Conservation (phyloP, 1,140 invertebrate species). For the Aporrectodea caliginosa region DNA sequence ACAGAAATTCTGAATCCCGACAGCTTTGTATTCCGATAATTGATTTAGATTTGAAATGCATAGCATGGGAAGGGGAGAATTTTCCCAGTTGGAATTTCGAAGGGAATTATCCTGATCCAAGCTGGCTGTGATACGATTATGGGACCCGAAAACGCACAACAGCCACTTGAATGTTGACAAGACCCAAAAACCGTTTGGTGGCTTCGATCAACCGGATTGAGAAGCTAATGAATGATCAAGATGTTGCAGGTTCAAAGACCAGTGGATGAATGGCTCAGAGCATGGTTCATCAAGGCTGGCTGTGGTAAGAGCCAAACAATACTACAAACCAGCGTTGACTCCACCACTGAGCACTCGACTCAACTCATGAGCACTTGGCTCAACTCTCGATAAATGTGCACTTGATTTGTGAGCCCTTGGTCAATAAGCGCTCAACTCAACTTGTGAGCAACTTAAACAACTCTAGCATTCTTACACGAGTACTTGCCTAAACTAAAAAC, state of each 20-base stretch:
- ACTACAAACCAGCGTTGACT: neutral
- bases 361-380: neutral
- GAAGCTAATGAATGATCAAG: neutral
- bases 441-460: no score
- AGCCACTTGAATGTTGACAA: neutral
- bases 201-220: neutral
- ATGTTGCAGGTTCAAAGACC: neutral
- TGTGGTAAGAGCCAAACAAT: neutral
- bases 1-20: neutral
- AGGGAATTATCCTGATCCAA: neutral
- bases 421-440: neutral
- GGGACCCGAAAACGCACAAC: neutral
- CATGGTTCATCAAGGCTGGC: conserved; percentile 1
- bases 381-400: no score
- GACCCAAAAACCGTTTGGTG: neutral
- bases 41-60: neutral
- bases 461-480: no score
- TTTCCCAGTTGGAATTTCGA: neutral
- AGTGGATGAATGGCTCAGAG: neutral
- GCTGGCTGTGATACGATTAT: neutral
- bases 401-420: no score
- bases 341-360: neutral
- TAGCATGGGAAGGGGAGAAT: no score
- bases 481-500: no score
- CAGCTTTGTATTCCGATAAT: neutral